Evolutionary conservation across 2,797 vertebrate species (phyloP).

Genomic region (Arctocebus calabarensis): DNA sequence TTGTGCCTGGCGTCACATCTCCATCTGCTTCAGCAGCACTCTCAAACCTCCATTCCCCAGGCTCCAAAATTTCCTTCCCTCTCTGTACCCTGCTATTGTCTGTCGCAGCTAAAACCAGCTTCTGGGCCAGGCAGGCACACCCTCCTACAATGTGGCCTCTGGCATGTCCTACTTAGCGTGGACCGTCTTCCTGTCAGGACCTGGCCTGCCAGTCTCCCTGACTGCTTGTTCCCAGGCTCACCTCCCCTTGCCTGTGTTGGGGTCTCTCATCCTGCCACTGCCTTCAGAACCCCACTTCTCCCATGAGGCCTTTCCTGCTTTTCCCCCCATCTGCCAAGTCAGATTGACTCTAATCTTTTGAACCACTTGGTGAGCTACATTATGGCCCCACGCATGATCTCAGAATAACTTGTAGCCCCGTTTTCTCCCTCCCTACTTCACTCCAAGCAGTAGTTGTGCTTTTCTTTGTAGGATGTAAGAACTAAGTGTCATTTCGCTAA

Average conservation of each 20-base stretch:
- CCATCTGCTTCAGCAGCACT: accelerated
- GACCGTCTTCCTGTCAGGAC: neutral
- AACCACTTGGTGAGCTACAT: neutral
- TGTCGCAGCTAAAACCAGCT: neutral
- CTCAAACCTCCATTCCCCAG: neutral
- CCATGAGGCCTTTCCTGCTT: neutral
- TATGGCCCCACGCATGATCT: neutral
- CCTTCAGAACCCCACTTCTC: neutral
- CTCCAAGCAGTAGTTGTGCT: neutral
- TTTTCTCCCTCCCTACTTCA: neutral
- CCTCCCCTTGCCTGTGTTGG: neutral
- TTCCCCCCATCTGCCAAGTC: neutral
- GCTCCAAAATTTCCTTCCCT: neutral
- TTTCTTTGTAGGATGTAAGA: neutral
- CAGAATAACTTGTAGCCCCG: neutral
- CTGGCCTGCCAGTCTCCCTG: neutral
- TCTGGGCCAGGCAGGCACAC: too few species aligned
- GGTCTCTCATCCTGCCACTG: neutral
- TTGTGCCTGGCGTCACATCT: accelerated
- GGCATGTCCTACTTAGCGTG: neutral
- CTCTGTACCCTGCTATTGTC: accelerated
- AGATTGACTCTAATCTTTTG: too few species aligned
- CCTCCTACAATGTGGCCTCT: neutral
- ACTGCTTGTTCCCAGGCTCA: neutral
- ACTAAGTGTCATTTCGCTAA: neutral